Conservation (phyloP, 1,140 invertebrate species). For the Sycobia sp. region DNA sequence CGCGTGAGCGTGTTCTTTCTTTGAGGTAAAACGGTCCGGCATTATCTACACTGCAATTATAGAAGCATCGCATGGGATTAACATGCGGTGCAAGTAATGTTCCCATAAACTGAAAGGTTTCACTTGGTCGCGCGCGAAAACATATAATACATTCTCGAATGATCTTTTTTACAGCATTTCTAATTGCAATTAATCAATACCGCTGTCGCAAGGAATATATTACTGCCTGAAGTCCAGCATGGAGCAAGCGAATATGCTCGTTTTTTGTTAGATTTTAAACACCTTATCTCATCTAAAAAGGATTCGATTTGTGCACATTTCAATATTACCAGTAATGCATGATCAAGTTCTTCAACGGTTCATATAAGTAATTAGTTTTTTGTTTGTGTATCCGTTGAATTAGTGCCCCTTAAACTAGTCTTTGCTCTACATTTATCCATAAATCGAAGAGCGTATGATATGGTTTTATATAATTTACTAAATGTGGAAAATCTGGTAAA, state of each 20-base stretch:
- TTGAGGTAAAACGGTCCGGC: constrained; percentile 27
- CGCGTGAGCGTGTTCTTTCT: neutral
- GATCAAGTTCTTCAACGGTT: no score
- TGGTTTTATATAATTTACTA: no score
- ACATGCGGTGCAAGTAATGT: constrained; percentile 36
- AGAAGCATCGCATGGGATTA: constrained; percentile 39
- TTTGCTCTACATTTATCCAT: no score
- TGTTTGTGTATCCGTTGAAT: no score
- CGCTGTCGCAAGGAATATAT: constrained; percentile 30
- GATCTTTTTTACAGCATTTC: neutral
- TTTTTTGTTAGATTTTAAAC: neutral
- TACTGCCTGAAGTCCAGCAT: constrained; percentile 39
- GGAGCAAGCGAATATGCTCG: constrained; percentile 32
- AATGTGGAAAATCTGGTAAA: no score
- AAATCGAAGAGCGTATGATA: no score
- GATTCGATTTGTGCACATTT: neutral
- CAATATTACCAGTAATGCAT: neutral
- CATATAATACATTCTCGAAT: neutral
- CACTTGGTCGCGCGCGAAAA: no score
- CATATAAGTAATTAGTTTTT: no score
- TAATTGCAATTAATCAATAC: constrained; percentile 37
- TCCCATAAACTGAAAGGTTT: constrained; percentile 36
- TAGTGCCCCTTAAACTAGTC: no score
- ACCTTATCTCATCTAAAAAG: constrained; percentile 1
- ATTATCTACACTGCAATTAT: constrained; percentile 41